Evolutionary conservation across 2,113 vertebrate genomes (phyloP).

Genomic region (Falcunculus frontatus): DNA sequence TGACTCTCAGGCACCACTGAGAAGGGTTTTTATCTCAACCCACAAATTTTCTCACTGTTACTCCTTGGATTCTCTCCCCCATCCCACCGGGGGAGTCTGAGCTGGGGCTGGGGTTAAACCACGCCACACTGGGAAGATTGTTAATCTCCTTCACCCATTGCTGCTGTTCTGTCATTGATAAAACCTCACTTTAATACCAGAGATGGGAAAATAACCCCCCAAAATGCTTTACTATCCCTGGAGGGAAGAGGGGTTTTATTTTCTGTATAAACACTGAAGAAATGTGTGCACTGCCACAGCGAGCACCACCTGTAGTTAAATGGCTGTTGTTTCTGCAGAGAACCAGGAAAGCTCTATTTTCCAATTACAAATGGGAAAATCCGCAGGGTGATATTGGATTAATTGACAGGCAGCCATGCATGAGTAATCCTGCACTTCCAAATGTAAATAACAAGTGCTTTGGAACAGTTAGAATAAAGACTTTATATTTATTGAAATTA

Average conservation of each 20-base stretch:
- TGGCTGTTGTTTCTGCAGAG: constrained; percentile 35
- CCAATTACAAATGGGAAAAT: constrained; percentile 46
- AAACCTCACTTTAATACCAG: background rate
- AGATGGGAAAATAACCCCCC: constrained; percentile 3
- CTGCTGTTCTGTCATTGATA: background rate
- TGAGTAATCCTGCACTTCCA: constrained; percentile 28
- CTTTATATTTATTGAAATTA: constrained; percentile 34
- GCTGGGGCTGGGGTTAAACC: background rate
- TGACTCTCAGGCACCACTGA: rapidly evolving
- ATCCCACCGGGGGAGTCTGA: background rate
- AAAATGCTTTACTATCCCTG: background rate
- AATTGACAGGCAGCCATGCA: constrained; percentile 29
- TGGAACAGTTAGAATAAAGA: background rate
- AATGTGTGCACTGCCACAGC: background rate
- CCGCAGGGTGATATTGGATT: constrained; percentile 26
- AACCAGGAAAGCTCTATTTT: constrained; percentile 21
- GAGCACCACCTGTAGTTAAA: constrained; percentile 64
- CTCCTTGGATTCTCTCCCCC: background rate
- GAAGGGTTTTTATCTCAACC: background rate
- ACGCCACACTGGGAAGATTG: background rate
- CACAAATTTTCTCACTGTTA: background rate
- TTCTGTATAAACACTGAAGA: background rate
- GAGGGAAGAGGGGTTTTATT: background rate
- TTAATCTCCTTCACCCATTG: background rate
- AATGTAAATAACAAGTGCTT: constrained; percentile 29